Evolutionary conservation across 2,113 vertebrate genomes (phyloP).

Genomic region (Hemibagrus wyckioides): DNA sequence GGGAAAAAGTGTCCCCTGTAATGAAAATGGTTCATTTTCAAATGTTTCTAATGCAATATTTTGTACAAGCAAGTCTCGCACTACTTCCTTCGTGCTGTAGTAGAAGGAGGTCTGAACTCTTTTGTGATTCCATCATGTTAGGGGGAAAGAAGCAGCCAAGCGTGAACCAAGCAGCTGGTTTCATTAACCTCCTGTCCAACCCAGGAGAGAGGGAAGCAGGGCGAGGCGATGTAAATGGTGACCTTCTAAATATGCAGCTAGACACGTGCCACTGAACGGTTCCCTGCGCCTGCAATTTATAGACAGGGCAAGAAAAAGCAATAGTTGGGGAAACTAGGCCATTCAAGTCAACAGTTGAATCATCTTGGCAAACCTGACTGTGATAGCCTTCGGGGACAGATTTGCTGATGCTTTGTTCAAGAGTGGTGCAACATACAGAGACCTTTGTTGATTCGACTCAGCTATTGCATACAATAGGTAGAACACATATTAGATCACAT

Average conservation of each 20-base stretch:
- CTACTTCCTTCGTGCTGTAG: slow-evolving; percentile 30
- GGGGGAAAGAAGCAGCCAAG: slow-evolving; percentile 61
- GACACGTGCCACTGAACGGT: slow-evolving; percentile 53
- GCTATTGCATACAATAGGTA: background rate
- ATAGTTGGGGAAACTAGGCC: slow-evolving; percentile 52
- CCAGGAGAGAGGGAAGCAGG: slow-evolving; percentile 61
- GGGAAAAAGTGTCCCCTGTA: slow-evolving; percentile 35
- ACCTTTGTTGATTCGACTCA: background rate
- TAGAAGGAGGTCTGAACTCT: slow-evolving; percentile 47
- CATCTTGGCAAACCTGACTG: slow-evolving; percentile 46
- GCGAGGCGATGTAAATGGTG: slow-evolving; percentile 64
- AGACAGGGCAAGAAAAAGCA: slow-evolving; percentile 43
- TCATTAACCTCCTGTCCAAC: slow-evolving; percentile 78
- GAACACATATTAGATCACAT: background rate
- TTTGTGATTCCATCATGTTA: slow-evolving; percentile 65
- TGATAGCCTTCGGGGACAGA: slow-evolving; percentile 37
- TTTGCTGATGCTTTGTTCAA: slow-evolving; percentile 17
- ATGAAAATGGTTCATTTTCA: slow-evolving; percentile 45
- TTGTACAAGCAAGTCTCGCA: slow-evolving; percentile 37
- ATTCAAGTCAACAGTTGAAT: slow-evolving; percentile 44
- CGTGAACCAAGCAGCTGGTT: slow-evolving; percentile 75
- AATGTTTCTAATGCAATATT: slow-evolving; percentile 41
- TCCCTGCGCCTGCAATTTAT: slow-evolving; percentile 49
- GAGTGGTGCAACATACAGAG: background rate
- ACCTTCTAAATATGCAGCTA: slow-evolving; percentile 71